Evolutionary conservation across 2,888 invertebrate genomes (phyloP).

Genomic region (Gandaritis pyraliata): DNA sequence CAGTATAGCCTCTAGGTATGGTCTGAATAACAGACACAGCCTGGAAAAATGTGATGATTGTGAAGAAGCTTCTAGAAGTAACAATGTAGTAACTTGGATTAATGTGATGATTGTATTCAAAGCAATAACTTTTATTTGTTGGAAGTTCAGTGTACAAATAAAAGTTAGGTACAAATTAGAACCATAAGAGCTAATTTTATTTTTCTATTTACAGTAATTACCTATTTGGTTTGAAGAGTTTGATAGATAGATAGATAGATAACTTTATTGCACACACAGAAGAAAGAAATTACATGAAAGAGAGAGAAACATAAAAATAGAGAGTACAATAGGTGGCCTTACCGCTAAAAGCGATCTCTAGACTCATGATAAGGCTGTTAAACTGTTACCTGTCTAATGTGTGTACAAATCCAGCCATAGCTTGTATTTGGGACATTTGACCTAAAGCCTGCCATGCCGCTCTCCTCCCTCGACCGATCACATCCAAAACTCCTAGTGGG

Average conservation of each 20-base stretch:
- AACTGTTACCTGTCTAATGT: constrained; percentile 89
- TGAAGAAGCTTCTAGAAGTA: constrained; percentile 7
- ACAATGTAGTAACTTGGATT: constrained; percentile 2
- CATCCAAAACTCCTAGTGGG: constrained; percentile 96
- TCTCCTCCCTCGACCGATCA: constrained; percentile 96
- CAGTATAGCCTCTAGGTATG: constrained; percentile 95
- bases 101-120: constrained; percentile 7
- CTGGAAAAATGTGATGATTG: constrained; percentile 63
- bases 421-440: constrained; percentile 92
- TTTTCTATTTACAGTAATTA: constrained; percentile 3
- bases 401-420: constrained; percentile 96
- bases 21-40: constrained; percentile 94
- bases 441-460: constrained; percentile 97
- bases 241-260: too few species aligned
- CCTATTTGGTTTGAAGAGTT: constrained; percentile 1
- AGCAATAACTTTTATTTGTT: constrained; percentile 6
- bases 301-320: too few species aligned
- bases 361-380: neutral
- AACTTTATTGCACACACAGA: too few species aligned
- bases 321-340: too few species aligned
- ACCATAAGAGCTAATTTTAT: constrained; percentile 1
- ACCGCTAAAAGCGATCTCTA: too few species aligned
- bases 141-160: neutral
- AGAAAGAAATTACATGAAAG: too few species aligned
- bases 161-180: neutral